phyloP scores from a whole-genome alignment of 2,888 invertebrate genomes.

The Dorcus hopei region DNA sequence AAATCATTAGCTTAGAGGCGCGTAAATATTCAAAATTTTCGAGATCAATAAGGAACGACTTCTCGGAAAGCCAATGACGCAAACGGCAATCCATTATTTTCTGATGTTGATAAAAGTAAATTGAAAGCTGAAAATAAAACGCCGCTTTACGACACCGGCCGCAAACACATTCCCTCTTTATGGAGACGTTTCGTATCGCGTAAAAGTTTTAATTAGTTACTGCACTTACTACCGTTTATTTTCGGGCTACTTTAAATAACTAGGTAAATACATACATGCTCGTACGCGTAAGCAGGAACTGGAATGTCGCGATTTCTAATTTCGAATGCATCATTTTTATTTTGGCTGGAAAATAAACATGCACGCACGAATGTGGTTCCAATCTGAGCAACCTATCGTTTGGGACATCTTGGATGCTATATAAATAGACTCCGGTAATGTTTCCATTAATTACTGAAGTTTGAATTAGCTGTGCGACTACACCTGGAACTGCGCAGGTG shows the following conservation, averaged over 20 bases:
- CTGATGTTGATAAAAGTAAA: neutral
- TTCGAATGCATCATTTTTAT: neutral
- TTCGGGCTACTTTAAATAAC: too few relatives aligned
- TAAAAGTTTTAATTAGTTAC: too few relatives aligned
- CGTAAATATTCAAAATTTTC: too few relatives aligned
- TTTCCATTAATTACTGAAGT: conserved; percentile 26
- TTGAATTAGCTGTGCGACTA: conserved; percentile 21
- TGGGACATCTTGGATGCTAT: neutral
- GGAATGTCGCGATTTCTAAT: too few relatives aligned
- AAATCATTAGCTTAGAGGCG: too few relatives aligned
- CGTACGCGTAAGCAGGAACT: too few relatives aligned
- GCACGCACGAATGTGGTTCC: neutral
- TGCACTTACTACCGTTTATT: too few relatives aligned
- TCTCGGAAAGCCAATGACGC: neutral
- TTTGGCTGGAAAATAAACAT: neutral
- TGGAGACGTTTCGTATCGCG: too few relatives aligned
- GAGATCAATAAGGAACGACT: neutral
- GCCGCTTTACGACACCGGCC: neutral
- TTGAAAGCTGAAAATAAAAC: neutral
- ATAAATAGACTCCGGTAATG: conserved; percentile 23
- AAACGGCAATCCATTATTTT: neutral
- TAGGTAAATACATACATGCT: too few relatives aligned
- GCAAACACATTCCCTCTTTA: too few relatives aligned
- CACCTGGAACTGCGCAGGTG: conserved; percentile 27
- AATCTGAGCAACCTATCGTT: neutral